These are phyloP conservation scores for Microcaecilia unicolor DNA, from an alignment of 2,797 vertebrate genomes.

Conservation along the genomic window DNA sequence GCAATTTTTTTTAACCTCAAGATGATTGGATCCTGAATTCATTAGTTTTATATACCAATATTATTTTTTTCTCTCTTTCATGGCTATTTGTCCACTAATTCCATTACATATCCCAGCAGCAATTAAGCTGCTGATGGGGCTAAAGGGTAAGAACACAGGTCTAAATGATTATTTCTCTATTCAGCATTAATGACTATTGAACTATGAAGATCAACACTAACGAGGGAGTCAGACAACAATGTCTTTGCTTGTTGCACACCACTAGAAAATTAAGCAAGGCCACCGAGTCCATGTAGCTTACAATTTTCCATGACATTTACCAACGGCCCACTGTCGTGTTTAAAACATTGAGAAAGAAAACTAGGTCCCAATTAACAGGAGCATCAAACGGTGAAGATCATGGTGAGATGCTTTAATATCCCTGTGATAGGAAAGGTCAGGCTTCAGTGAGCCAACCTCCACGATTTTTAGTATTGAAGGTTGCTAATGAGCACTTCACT, in stretches of 20 bases:
- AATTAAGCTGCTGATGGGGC: constrained; percentile 49
- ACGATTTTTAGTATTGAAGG: constrained; percentile 44
- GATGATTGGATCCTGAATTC: too few species aligned
- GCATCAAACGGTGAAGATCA: constrained; percentile 73
- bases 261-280: constrained; percentile 51
- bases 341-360: constrained; percentile 58
- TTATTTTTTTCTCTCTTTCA: not conserved
- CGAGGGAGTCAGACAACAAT: constrained; percentile 39
- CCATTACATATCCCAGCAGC: constrained; percentile 16
- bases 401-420: constrained; percentile 60
- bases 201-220: constrained; percentile 55
- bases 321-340: constrained; percentile 61
- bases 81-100: not conserved
- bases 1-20: too few species aligned
- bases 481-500: constrained; percentile 77
- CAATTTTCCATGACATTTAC: constrained; percentile 84
- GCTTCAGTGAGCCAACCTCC: constrained; percentile 53
- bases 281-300: constrained; percentile 56
- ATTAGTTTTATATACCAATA: too few species aligned
- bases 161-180: constrained; percentile 35
- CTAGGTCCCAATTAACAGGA: constrained; percentile 82
- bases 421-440: constrained; percentile 80
- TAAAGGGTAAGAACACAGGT: constrained; percentile 46
- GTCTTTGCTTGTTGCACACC: constrained; percentile 37
- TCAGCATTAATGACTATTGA: constrained; percentile 36